Base-by-base conservation (phyloP, 2,888 invertebrate genomes). In the Acanthosepion lycidas region DNA sequence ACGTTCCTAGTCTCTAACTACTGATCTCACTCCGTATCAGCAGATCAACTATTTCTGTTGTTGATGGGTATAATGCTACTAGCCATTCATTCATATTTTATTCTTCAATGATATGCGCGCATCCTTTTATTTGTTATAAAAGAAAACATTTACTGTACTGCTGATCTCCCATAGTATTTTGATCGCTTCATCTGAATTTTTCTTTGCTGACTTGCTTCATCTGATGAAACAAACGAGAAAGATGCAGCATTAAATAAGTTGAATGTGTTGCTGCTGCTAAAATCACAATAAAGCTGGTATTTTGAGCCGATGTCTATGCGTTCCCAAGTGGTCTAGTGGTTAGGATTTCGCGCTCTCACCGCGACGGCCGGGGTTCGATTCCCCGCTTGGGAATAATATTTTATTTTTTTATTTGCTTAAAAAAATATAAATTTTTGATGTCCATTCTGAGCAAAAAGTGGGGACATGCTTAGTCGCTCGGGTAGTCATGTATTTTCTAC, bases 241-340 rank as follows among this genome's bases (percentile, higher is more conserved):
- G n/a, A 78, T 78, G 78, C 78, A 8, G 28, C 15, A n/a, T n/a
- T 78, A 15, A 78, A 78, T n/a, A 9, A n/a, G 8, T 18, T 78
- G n/a, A 33, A n/a, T n/a, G 20, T 20, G 59, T 33, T 78, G n/a
- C 78, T 78, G 78, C 78, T 78, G 18, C 78, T 78, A 78, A 15
- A 15, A 15, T 8, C 12, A 78, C n/a, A 78, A 78, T 78, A 78
- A 33, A 78, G 33, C 15, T 2, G 9, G 33, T 33, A 33, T 78
- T 78, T 78, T 15, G 4, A 33, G n/a, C 20, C 18, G 15, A n/a
- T 1, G 0, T 5, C 9, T 9, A 78, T n/a, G 33, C 33, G 78
- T 78, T 78, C 78, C 78, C 78, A 78, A 78, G 78, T 78, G 78
- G 78, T 78, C 78, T 78, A 78, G 78, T 78, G 78, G 78, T 78